These are phyloP conservation scores for Diloba caeruleocephala DNA, from an alignment of 2,888 invertebrate species.

Conservation along the genomic window DNA sequence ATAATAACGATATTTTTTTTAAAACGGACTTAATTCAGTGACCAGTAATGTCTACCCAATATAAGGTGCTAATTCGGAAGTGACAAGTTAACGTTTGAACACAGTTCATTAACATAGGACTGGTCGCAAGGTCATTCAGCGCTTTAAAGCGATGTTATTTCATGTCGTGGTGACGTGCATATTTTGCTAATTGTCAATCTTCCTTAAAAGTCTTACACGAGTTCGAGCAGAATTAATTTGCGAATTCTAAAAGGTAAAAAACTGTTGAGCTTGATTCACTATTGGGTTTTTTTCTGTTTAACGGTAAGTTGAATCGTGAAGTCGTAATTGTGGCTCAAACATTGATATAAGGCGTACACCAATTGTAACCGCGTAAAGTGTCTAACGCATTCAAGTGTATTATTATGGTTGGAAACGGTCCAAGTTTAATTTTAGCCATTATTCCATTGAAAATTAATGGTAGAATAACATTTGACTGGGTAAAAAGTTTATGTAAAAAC, in stretches of 20 bases:
- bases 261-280: background rate
- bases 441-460: constrained; percentile 39
- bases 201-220: constrained; percentile 17
- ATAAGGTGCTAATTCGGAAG: constrained; percentile 72
- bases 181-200: constrained; percentile 45
- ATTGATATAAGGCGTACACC: constrained; percentile 33
- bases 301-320: constrained; percentile 6
- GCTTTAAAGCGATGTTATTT: constrained; percentile 35
- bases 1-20: constrained; percentile 30
- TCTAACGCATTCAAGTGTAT: constrained; percentile 44
- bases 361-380: constrained; percentile 41
- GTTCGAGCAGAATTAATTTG: constrained; percentile 6
- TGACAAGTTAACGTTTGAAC: constrained; percentile 55
- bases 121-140: constrained; percentile 65
- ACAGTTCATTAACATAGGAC: constrained; percentile 70
- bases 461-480: constrained; percentile 26
- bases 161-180: constrained; percentile 39
- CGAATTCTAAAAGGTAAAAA: background rate
- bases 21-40: constrained; percentile 29
- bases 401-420: constrained; percentile 44
- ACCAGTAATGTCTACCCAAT: constrained; percentile 55
- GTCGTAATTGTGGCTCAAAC: constrained; percentile 20
- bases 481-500: constrained; percentile 10
- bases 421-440: constrained; percentile 44
- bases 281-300: constrained; percentile 1